Percentiles rank a stretch among this genome's conserved stretches.
Evolutionary conservation across 2,888 invertebrate species (phyloP).

Genomic region (Xanthorhoe spadicearia): DNA sequence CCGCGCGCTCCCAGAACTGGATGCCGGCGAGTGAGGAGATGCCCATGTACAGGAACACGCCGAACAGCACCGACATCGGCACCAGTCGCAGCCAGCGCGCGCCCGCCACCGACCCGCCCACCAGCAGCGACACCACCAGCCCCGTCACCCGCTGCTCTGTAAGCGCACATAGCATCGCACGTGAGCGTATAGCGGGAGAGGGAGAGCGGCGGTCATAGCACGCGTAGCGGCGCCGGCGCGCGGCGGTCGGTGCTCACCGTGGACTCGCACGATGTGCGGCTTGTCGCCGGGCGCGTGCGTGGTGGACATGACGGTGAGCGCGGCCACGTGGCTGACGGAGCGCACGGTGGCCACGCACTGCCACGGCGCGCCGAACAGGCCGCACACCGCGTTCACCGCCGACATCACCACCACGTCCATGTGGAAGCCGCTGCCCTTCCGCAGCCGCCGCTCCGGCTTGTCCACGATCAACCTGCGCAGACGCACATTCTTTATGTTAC

Average conservation of each 20-base stretch:
- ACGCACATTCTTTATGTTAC: neutral
- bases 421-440: constrained; percentile 98
- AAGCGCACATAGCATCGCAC: constrained; percentile 34
- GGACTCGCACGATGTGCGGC: constrained; percentile 95
- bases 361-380: constrained; percentile 97
- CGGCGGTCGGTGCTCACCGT: constrained; percentile 79
- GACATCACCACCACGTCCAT: constrained; percentile 97
- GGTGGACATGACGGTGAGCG: constrained; percentile 96
- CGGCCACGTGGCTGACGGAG: constrained; percentile 96
- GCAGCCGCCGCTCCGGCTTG: constrained; percentile 95
- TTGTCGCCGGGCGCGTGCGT: constrained; percentile 99
- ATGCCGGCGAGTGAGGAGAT: constrained; percentile 97
- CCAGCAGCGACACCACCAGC: constrained; percentile 90
- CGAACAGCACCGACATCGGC: constrained; percentile 98
- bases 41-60: constrained; percentile 98
- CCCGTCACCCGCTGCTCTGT: constrained; percentile 94
- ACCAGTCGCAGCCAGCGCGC: constrained; percentile 91
- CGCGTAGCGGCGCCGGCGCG: too few species aligned
- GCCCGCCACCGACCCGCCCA: constrained; percentile 94
- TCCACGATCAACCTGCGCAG: constrained; percentile 92
- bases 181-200: neutral
- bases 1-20: constrained; percentile 95
- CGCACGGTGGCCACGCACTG: constrained; percentile 98
- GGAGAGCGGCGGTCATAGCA: neutral
- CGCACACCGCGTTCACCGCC: constrained; percentile 92